phyloP scores from a whole-genome alignment of 2,113 vertebrate genomes.

The Muntiacus muntjak region DNA sequence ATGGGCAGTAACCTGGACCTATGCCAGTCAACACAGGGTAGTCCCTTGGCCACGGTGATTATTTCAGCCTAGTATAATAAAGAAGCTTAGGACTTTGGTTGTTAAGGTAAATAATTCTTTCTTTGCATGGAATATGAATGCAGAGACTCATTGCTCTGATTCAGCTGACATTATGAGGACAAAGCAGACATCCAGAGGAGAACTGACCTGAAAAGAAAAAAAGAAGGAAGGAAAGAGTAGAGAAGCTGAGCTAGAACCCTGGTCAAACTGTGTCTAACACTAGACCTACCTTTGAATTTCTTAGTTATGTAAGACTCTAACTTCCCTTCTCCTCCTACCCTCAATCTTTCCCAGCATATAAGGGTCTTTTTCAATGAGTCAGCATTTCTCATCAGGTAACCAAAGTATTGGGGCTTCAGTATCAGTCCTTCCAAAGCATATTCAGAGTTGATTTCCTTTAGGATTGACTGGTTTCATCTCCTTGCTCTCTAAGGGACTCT shows the following conservation, averaged over 20 bases:
- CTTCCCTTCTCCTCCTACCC: neutral
- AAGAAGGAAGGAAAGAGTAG: too few relatives aligned
- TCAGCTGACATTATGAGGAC: neutral
- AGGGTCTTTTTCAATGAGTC: neutral
- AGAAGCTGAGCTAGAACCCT: neutral
- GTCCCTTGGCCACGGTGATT: neutral
- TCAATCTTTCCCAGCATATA: neutral
- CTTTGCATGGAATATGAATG: neutral
- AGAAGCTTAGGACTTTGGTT: neutral
- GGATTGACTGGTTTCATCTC: neutral
- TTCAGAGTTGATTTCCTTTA: neutral
- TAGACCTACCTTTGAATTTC: neutral
- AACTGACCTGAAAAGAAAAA: neutral
- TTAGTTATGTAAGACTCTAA: neutral
- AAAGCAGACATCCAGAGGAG: neutral
- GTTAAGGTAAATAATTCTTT: neutral
- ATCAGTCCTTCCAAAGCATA: neutral
- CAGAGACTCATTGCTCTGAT: neutral
- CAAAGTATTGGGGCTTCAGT: neutral
- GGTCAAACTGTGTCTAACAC: neutral
- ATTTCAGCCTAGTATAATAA: neutral
- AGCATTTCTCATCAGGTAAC: neutral
- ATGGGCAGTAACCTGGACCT: neutral
- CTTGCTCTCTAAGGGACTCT: neutral
- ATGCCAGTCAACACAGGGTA: neutral